Percentiles rank a stretch among this genome's conserved stretches.
Conservation (phyloP, 2,113 vertebrate genomes). For the Apus apus region DNA sequence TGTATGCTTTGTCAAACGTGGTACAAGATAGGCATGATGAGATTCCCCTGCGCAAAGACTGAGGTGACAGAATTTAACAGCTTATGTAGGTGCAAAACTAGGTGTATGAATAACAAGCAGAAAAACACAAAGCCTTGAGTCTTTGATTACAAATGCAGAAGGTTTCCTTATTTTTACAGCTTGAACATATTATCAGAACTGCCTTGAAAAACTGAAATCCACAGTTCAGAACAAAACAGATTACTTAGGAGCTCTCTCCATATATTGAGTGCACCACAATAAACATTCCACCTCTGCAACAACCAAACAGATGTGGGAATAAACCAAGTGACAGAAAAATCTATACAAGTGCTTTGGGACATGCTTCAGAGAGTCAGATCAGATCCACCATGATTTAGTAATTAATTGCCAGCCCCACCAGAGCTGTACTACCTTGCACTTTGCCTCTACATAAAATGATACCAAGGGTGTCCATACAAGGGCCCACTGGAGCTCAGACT, state of each 20-base stretch:
- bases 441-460: accelerated
- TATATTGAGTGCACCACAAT: background rate
- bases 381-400: background rate
- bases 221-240: background rate
- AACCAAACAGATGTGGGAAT: background rate
- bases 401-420: background rate
- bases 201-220: background rate
- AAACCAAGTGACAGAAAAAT: background rate
- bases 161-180: background rate
- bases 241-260: background rate
- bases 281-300: background rate
- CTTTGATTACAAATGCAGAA: background rate
- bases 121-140: background rate
- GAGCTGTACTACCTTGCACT: background rate
- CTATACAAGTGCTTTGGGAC: background rate
- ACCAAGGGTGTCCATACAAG: accelerated
- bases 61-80: background rate
- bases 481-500: accelerated
- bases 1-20: background rate
- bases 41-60: background rate
- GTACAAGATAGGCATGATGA: background rate
- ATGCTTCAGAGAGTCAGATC: background rate
- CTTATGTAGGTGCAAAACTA: background rate
- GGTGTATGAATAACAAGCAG: background rate
- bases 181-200: background rate